phyloP scores from a whole-genome alignment of 2,888 invertebrate genomes.

The Silvanus unidentatus region DNA sequence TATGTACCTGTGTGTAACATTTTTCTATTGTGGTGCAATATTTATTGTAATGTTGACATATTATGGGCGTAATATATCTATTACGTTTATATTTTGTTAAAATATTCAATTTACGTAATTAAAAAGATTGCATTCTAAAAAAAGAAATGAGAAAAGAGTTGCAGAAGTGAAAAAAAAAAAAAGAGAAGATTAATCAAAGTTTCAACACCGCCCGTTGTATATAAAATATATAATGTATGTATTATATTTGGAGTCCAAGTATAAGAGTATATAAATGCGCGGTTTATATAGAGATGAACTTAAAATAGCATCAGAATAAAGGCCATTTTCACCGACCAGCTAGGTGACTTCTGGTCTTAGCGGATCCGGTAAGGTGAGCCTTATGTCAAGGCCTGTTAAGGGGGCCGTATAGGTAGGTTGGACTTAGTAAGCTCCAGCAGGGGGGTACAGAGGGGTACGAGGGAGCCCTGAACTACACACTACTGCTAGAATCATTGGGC shows the following conservation, averaged over 20 bases:
- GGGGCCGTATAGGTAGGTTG: conserved; percentile 38
- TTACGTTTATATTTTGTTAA: too few relatives aligned
- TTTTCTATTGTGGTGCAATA: too few relatives aligned
- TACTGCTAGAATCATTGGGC: conserved; percentile 47
- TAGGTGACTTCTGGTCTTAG: conserved; percentile 39
- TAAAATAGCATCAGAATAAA: conserved; percentile 21
- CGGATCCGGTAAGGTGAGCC: conserved; percentile 33
- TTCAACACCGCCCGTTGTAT: too few relatives aligned
- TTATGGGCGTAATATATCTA: too few relatives aligned
- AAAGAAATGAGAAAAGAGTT: too few relatives aligned
- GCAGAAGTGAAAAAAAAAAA: too few relatives aligned
- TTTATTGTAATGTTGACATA: too few relatives aligned
- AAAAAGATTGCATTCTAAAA: too few relatives aligned
- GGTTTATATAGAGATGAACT: conserved; percentile 2
- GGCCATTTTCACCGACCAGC: conserved; percentile 26
- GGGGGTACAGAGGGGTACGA: conserved; percentile 35
- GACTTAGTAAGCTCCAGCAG: conserved; percentile 33
- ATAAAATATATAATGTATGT: conserved; percentile 1
- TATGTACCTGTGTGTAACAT: too few relatives aligned
- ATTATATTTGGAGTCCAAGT: neutral
- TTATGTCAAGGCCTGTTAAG: conserved; percentile 35
- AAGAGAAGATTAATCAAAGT: too few relatives aligned
- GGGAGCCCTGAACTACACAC: conserved; percentile 44
- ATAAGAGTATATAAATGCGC: neutral
- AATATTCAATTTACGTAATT: too few relatives aligned